Evolutionary conservation across 2,113 vertebrate genomes (phyloP), one percentile per base, ranked within the genome.

Genomic region (Brachyhypopomus gauderio): DNA sequence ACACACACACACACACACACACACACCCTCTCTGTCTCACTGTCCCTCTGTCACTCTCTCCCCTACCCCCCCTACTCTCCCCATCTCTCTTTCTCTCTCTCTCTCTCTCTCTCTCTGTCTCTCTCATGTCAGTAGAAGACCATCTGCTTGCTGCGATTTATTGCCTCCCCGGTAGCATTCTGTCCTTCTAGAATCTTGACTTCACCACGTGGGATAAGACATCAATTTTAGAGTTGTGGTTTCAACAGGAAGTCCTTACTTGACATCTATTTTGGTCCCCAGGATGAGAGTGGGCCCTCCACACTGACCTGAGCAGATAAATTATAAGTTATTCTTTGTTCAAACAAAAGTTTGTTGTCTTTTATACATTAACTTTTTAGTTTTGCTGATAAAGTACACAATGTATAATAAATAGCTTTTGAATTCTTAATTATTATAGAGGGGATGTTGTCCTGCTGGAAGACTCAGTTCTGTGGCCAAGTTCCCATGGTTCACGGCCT

Each of bases 121-220:
- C 64, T 5, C 36, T 70, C 64, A 80, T 85, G 45, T 66, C 48
- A 22, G 80, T 88, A 90, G 88, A 80, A 79, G 86, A 91, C 91
- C 92, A 94, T 93, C 93, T 94, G 93, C 89, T 92, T 85, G 79
- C 85, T 92, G 86, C 86, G 90, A 89, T 91, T 91, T 91, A 89
- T 87, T 90, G 85, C 90, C 79, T 89, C 89, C 90, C 92, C 90
- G 90, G 89, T 92, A 89, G 90, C 89, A 84, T 88, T 87, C 85
- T 60, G 85, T 90, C 91, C 91, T 92, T 93, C 89, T 93, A 91
- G 90, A 92, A 89, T 88, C 88, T 90, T 90, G 89, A 89, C 87
- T 90, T 88, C 89, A 87, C 85, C 87, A 91, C 89, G 88, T 90
- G 92, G 90, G 89, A 90, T 88, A 89, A 91, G 89, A 91, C 88